Evolutionary conservation across 1,140 invertebrate genomes (phyloP).

Genomic region (Philaenus spumarius): DNA sequence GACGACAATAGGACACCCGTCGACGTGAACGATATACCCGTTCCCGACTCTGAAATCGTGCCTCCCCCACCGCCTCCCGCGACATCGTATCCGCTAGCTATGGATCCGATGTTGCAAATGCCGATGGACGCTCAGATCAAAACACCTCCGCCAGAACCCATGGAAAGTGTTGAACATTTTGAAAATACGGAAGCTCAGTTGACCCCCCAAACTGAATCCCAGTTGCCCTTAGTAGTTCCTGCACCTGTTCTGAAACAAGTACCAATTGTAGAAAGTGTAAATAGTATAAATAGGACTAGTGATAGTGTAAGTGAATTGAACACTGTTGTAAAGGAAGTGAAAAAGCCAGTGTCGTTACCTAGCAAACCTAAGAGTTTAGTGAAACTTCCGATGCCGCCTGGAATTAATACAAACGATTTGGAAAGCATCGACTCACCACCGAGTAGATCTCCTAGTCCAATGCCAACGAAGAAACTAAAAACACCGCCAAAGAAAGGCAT

Average conservation of each 20-base stretch:
- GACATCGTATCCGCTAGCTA: not conserved
- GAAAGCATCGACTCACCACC: conserved; percentile 65
- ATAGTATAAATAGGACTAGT: conserved; percentile 15
- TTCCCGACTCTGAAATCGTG: conserved; percentile 37
- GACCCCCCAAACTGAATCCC: too few species aligned
- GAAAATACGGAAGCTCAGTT: too few species aligned
- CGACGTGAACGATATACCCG: conserved; percentile 48
- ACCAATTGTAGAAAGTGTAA: not conserved
- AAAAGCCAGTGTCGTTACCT: conserved; percentile 10
- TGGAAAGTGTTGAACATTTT: too few species aligned
- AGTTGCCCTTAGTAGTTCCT: too few species aligned
- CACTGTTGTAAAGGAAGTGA: conserved; percentile 10
- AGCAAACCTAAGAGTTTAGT: conserved; percentile 39
- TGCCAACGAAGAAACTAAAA: conserved; percentile 35
- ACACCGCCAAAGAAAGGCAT: conserved; percentile 54
- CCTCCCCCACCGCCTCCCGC: not conserved
- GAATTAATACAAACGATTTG: conserved; percentile 70
- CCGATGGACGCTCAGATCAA: too few species aligned
- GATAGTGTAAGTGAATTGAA: not conserved
- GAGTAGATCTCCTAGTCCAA: conserved; percentile 51
- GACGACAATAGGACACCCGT: conserved; percentile 12
- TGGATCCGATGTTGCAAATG: conserved; percentile 1
- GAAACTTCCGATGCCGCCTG: conserved; percentile 75
- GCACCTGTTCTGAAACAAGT: too few species aligned
- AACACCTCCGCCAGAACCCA: too few species aligned